These are phyloP conservation scores for Lagopus muta DNA, from an alignment of 2,113 vertebrate species.

Conservation along the genomic window DNA sequence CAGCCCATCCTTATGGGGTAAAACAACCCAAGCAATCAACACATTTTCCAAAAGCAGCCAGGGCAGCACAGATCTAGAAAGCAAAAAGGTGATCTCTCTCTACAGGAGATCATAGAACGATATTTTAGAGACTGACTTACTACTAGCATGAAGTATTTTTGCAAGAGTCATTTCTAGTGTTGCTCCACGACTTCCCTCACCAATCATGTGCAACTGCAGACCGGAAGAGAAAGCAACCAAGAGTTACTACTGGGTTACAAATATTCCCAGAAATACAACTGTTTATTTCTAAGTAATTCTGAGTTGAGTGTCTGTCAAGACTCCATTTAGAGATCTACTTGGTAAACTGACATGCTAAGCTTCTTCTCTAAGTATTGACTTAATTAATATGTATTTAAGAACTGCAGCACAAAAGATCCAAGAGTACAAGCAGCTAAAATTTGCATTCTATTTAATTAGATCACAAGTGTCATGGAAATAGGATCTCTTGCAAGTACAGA, in stretches of 20 bases:
- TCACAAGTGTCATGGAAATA: background rate
- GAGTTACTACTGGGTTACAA: background rate
- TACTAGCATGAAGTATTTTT: conserved; percentile 87
- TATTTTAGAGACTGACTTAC: conserved; percentile 78
- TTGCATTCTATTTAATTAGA: background rate
- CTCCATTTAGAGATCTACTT: background rate
- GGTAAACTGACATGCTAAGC: background rate
- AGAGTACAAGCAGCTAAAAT: background rate
- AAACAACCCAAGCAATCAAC: background rate
- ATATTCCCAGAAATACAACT: background rate
- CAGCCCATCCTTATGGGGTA: background rate
- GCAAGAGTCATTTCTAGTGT: conserved; percentile 90
- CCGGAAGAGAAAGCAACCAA: background rate
- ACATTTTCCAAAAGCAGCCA: background rate
- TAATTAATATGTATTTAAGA: background rate
- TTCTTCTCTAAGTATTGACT: background rate
- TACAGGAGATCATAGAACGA: background rate
- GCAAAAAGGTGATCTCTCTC: background rate
- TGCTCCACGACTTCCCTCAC: conserved; percentile 91
- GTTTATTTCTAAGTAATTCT: background rate
- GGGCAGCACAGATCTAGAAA: background rate
- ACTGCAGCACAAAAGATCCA: background rate
- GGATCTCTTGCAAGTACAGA: background rate
- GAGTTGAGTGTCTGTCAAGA: background rate
- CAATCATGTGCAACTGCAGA: conserved; percentile 93